A percentile compares a stretch with the other conserved stretches of the same genome.
These are phyloP conservation scores for Larimichthys crocea DNA, from an alignment of 2,113 vertebrate species.

Conservation along the genomic window DNA sequence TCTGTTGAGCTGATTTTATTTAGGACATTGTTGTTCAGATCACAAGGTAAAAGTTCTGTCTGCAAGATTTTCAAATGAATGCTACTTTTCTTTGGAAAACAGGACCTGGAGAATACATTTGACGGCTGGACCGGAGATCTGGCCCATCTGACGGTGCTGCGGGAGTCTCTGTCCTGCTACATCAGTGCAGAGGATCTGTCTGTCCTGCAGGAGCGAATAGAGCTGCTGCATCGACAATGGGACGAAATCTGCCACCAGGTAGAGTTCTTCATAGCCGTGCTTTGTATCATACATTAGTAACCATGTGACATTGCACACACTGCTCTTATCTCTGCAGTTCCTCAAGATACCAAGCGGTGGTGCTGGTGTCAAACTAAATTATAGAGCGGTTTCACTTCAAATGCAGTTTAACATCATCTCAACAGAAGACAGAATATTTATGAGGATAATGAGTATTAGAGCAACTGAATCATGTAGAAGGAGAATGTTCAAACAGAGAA, in stretches of 20 bases:
- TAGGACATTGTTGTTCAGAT: not conserved
- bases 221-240: constrained; percentile 96
- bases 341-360: constrained; percentile 17
- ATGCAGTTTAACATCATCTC: not conserved
- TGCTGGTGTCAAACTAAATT: constrained; percentile 35
- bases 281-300: not conserved
- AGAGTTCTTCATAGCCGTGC: constrained; percentile 26
- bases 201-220: constrained; percentile 93
- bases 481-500: not conserved
- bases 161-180: constrained; percentile 86
- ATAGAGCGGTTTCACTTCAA: not conserved
- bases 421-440: not conserved
- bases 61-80: not conserved
- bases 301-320: not conserved
- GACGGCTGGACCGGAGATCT: constrained; percentile 94
- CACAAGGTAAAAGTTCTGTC: not conserved
- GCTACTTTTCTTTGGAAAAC: not conserved
- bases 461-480: not conserved
- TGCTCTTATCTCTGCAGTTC: constrained; percentile 28
- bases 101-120: constrained; percentile 92
- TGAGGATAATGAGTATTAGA: not conserved
- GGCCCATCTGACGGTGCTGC: constrained; percentile 86
- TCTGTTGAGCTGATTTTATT: not conserved
- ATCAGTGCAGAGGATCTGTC: constrained; percentile 91
- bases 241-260: constrained; percentile 96